A percentile compares a stretch with the other conserved stretches of the same genome.
Evolutionary conservation across 2,113 vertebrate species (phyloP).

Genomic region (Phalacrocorax pelagicus): DNA sequence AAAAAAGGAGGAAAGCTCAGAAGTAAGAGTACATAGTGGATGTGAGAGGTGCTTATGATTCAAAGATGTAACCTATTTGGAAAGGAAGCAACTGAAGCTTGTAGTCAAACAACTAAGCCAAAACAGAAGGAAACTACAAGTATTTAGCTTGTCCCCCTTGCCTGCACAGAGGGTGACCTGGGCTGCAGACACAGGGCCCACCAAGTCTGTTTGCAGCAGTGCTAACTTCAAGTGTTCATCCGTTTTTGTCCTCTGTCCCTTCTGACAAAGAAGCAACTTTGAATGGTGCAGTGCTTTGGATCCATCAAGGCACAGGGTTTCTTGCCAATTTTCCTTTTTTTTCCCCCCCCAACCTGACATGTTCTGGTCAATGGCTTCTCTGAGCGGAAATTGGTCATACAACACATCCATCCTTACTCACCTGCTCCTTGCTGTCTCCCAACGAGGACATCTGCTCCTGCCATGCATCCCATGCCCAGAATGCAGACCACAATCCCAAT

Average conservation of each 20-base stretch:
- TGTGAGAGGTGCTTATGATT: not conserved
- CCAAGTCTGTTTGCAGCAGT: not conserved
- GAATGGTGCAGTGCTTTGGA: not conserved
- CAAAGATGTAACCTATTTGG: not conserved
- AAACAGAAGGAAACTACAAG: not conserved
- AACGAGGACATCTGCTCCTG: constrained; percentile 89
- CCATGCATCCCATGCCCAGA: constrained; percentile 93
- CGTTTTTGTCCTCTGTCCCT: not conserved
- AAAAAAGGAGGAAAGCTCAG: not conserved
- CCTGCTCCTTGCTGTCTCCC: constrained; percentile 90
- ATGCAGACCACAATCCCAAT: constrained; percentile 90
- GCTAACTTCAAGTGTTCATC: not conserved
- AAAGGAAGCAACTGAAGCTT: not conserved
- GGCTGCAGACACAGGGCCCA: not conserved
- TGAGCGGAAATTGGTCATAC: not conserved
- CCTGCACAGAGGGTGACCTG: not conserved
- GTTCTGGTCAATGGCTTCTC: not conserved
- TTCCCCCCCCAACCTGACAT: not conserved
- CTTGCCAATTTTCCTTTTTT: not conserved
- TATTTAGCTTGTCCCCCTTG: not conserved
- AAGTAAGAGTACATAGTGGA: not conserved
- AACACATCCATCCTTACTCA: constrained; percentile 56
- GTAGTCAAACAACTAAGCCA: not conserved
- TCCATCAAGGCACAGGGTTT: not conserved
- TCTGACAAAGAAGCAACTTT: not conserved